phyloP scores from a whole-genome alignment of 2,797 vertebrate species.

The Arnoldichthys spilopterus region DNA sequence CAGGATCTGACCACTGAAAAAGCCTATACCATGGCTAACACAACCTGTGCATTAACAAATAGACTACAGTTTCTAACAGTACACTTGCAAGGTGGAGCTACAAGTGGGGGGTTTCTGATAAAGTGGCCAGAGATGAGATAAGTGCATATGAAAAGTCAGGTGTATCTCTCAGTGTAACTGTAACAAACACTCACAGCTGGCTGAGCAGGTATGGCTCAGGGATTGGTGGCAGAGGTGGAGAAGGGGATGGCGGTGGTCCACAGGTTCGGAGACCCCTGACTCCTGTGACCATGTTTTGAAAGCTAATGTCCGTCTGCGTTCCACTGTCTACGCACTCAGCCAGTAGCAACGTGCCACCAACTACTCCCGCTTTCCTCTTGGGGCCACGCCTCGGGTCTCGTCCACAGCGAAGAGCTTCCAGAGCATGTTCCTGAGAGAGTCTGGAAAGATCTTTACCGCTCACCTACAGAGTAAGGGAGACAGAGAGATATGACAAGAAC shows the following conservation, averaged over 20 bases:
- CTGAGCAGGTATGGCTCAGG: constrained; percentile 49
- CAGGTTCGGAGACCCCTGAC: constrained; percentile 80
- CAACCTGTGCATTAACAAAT: background rate
- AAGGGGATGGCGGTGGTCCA: constrained; percentile 71
- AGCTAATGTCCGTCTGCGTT: constrained; percentile 91
- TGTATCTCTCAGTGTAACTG: too few species aligned
- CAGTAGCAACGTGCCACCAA: constrained; percentile 48
- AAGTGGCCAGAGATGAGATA: background rate
- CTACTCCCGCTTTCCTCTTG: constrained; percentile 72
- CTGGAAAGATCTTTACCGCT: constrained; percentile 83
- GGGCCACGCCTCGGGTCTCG: constrained; percentile 82
- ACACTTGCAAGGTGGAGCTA: background rate
- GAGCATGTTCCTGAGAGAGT: constrained; percentile 81
- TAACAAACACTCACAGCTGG: constrained; percentile 42
- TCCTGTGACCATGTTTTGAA: constrained; percentile 88
- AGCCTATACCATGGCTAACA: background rate
- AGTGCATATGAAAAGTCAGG: background rate
- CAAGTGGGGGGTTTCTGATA: background rate
- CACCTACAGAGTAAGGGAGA: constrained; percentile 68
- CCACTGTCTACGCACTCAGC: constrained; percentile 88
- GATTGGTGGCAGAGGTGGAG: constrained; percentile 53
- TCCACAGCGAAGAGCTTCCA: constrained; percentile 79
- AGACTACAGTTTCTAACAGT: too few species aligned
- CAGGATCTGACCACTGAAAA: too few species aligned
- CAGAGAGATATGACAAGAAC: background rate